Percentiles rank a stretch among this genome's conserved stretches.
Evolutionary conservation across 2,888 invertebrate genomes (phyloP).

Genomic region (Agriopis leucophaearia): DNA sequence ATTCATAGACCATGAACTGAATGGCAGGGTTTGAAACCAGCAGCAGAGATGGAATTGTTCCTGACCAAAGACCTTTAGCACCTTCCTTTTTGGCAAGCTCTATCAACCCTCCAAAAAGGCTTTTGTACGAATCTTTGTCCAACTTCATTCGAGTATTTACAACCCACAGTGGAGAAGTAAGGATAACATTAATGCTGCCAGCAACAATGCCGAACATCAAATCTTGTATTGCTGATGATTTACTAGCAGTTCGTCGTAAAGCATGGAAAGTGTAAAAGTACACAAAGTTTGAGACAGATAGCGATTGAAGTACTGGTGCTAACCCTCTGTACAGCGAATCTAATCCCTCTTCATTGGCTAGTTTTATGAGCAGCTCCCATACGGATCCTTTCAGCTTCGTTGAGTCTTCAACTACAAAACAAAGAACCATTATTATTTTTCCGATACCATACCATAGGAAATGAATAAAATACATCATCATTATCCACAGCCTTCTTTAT

Average conservation of each 20-base stretch:
- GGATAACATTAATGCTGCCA: constrained; percentile 93
- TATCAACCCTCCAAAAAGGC: constrained; percentile 88
- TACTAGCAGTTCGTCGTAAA: constrained; percentile 86
- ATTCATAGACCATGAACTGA: constrained; percentile 97
- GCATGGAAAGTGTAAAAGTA: constrained; percentile 97
- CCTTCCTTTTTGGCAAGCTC: constrained; percentile 92
- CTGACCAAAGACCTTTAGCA: constrained; percentile 92
- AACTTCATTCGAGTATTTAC: constrained; percentile 96
- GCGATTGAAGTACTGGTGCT: constrained; percentile 92
- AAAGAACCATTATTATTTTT: constrained; percentile 12
- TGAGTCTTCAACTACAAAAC: constrained; percentile 89
- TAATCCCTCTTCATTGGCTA: constrained; percentile 89
- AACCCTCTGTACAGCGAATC: constrained; percentile 92
- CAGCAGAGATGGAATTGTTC: constrained; percentile 93
- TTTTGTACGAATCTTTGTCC: constrained; percentile 84
- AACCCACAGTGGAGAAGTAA: constrained; percentile 97
- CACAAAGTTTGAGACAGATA: constrained; percentile 96
- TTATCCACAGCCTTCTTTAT: too few species aligned
- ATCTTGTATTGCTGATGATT: constrained; percentile 90
- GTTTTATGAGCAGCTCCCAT: constrained; percentile 87
- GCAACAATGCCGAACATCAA: constrained; percentile 92
- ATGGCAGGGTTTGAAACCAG: constrained; percentile 96
- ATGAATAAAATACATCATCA: too few species aligned
- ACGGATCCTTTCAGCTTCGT: constrained; percentile 88
- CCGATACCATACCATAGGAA: too few species aligned